phyloP scores from a whole-genome alignment of 2,113 vertebrate genomes.

The Xenopus laevis region DNA sequence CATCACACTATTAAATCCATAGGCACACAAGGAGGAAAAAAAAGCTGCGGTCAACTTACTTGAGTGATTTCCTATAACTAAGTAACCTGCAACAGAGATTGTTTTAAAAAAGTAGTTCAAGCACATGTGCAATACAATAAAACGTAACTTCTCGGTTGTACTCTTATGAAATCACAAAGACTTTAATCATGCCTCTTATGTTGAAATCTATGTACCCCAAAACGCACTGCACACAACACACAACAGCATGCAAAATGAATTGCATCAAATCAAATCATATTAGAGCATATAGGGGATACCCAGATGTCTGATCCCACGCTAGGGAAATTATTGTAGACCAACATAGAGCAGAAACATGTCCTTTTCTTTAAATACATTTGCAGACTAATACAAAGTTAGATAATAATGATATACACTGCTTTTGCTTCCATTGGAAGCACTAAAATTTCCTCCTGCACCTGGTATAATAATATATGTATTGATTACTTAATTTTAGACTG shows the following conservation, averaged over 20 bases:
- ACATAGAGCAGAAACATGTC: too few species aligned
- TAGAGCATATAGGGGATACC: too few species aligned
- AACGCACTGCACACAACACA: not conserved
- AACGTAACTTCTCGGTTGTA: constrained; percentile 28
- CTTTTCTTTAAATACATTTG: too few species aligned
- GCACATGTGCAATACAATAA: constrained; percentile 42
- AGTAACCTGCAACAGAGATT: constrained; percentile 91
- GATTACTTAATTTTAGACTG: too few species aligned
- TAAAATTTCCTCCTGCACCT: too few species aligned
- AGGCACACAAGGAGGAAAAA: constrained; percentile 54
- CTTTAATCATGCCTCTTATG: not conserved
- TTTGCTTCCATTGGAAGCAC: too few species aligned
- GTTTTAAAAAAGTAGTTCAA: constrained; percentile 53
- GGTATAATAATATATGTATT: too few species aligned
- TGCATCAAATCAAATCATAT: too few species aligned
- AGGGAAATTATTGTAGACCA: too few species aligned
- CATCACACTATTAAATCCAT: constrained; percentile 46
- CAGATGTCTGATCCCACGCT: too few species aligned
- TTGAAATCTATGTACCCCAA: not conserved
- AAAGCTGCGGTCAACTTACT: constrained; percentile 80
- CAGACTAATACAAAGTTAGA: too few species aligned
- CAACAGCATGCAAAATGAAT: not conserved
- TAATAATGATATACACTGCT: too few species aligned
- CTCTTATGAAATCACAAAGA: not conserved
- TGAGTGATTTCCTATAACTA: constrained; percentile 99